A percentile compares a stretch with the other conserved stretches of the same genome.
Evolutionary conservation across 2,113 vertebrate species (phyloP).

Genomic region (Otocyon megalotis): DNA sequence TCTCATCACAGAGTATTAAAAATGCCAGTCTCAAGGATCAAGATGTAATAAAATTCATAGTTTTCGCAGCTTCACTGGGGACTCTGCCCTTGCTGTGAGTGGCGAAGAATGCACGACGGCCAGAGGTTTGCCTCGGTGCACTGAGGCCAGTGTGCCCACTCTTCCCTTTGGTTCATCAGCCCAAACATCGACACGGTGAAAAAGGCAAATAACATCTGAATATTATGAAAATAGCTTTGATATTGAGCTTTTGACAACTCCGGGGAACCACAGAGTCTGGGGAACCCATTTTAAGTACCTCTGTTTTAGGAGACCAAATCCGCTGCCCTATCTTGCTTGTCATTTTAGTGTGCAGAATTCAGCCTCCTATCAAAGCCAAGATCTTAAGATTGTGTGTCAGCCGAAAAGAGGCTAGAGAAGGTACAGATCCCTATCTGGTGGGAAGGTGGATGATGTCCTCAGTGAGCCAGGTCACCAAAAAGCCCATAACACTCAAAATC

Average conservation of each 20-base stretch:
- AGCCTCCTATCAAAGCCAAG: not conserved
- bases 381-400: not conserved
- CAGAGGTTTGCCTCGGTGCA: fast-evolving
- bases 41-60: not conserved
- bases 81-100: not conserved
- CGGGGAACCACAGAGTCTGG: not conserved
- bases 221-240: not conserved
- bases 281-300: not conserved
- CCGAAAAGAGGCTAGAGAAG: not conserved
- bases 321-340: not conserved
- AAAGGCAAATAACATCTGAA: not conserved
- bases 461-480: no score
- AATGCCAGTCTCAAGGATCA: fast-evolving
- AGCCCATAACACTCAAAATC: not conserved
- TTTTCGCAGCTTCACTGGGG: not conserved
- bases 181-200: fast-evolving
- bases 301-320: not conserved
- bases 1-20: not conserved
- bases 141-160: fast-evolving
- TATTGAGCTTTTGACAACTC: not conserved
- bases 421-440: not conserved
- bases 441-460: not conserved
- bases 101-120: fast-evolving
- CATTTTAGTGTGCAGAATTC: fast-evolving
- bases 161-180: fast-evolving